Percentiles rank a stretch among this genome's conserved stretches.
phyloP scores from a whole-genome alignment of 2,888 invertebrate species.

The Idaea dimidiata region DNA sequence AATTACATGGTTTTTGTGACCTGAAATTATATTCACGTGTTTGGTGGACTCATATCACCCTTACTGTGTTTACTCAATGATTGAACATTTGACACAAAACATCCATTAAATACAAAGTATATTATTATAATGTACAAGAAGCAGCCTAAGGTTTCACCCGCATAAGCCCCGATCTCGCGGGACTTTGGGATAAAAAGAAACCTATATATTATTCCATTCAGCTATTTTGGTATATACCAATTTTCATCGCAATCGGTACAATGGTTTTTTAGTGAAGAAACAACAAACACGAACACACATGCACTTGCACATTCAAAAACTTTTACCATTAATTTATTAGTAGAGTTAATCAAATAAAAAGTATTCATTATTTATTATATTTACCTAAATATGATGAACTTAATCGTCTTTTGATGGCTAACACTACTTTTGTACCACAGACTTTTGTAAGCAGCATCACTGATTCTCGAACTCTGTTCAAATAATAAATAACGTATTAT shows the following conservation, averaged over 20 bases:
- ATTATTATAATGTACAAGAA: too few relatives aligned
- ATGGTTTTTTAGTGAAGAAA: not conserved
- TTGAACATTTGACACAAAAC: too few relatives aligned
- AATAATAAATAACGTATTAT: not conserved
- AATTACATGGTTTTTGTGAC: not conserved
- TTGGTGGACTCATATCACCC: too few relatives aligned
- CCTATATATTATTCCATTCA: not conserved
- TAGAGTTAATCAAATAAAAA: not conserved
- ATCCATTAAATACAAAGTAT: too few relatives aligned
- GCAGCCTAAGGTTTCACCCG: too few relatives aligned
- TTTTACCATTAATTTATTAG: too few relatives aligned
- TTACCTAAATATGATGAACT: conserved; percentile 41
- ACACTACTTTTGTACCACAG: conserved; percentile 35
- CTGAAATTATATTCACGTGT: not conserved
- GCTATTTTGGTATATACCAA: not conserved
- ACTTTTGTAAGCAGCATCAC: conserved; percentile 32
- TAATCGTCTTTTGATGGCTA: conserved; percentile 29
- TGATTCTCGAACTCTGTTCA: conserved; percentile 38
- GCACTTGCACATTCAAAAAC: too few relatives aligned
- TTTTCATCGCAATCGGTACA: not conserved
- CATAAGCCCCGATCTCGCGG: not conserved
- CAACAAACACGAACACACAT: too few relatives aligned
- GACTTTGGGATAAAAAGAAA: not conserved
- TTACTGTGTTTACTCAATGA: too few relatives aligned
- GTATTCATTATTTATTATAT: not conserved